Conservation (phyloP, 2,797 vertebrate genomes). For the Eospalax fontanierii region DNA sequence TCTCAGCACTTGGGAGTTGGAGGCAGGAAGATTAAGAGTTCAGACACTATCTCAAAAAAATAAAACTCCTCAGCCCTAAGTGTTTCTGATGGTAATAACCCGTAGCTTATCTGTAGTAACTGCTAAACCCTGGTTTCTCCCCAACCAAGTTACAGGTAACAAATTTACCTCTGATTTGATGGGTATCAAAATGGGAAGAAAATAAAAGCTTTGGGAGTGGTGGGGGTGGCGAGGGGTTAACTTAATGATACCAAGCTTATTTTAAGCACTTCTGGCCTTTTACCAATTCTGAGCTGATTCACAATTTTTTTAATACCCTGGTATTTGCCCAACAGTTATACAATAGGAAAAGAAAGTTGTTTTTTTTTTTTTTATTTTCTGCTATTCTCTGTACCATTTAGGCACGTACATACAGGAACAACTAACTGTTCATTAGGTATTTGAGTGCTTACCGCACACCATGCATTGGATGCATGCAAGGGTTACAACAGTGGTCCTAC, state of each 20-base stretch:
- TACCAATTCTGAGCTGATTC: constrained; percentile 26
- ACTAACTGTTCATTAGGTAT: background rate
- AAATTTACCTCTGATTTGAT: background rate
- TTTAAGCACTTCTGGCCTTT: background rate
- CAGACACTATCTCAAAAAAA: background rate
- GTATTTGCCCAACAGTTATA: background rate
- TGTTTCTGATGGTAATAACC: background rate
- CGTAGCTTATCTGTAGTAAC: constrained; percentile 24
- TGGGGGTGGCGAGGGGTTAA: background rate
- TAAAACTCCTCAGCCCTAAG: background rate
- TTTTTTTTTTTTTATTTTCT: background rate
- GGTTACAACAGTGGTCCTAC: background rate
- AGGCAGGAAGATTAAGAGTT: background rate
- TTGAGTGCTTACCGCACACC: background rate
- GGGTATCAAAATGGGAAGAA: background rate
- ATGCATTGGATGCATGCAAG: background rate
- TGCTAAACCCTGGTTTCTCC: background rate
- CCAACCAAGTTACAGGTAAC: background rate
- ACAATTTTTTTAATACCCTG: constrained; percentile 7
- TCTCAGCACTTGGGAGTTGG: background rate
- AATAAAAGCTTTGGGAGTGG: background rate
- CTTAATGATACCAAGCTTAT: background rate
- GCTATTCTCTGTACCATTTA: background rate
- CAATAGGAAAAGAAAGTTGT: background rate
- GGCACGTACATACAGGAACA: background rate